Evolutionary conservation across 1,140 invertebrate species (phyloP).

Genomic region (Trypoxylus dichotomus): DNA sequence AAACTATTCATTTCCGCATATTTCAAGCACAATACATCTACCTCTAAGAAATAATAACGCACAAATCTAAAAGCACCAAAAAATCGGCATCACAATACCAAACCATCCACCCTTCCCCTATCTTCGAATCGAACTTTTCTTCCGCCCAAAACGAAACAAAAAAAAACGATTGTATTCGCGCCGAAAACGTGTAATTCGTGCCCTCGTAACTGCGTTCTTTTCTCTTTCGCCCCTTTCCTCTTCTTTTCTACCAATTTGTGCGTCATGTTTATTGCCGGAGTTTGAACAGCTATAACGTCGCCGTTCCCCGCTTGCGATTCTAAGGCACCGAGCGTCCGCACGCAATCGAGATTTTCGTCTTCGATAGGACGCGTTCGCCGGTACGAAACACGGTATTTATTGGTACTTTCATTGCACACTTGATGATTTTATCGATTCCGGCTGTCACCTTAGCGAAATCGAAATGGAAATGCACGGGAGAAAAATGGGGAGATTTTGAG

Average conservation of each 20-base stretch:
- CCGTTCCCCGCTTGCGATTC: neutral
- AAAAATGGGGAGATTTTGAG: neutral
- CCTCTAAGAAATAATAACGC: too few relatives aligned
- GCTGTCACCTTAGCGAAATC: neutral
- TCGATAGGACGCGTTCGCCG: constrained; percentile 1
- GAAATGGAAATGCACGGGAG: neutral
- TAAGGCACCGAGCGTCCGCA: neutral
- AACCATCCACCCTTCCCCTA: too few relatives aligned
- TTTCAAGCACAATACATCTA: too few relatives aligned
- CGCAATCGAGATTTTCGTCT: constrained; percentile 11
- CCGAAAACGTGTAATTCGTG: neutral
- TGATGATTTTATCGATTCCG: constrained; percentile 20
- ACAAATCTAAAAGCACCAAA: too few relatives aligned
- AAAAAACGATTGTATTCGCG: neutral
- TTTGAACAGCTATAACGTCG: neutral
- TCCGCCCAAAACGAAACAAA: too few relatives aligned
- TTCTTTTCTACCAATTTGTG: neutral
- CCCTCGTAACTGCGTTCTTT: neutral
- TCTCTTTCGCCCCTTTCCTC: neutral
- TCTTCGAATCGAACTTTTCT: too few relatives aligned
- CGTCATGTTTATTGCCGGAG: neutral
- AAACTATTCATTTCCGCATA: too few relatives aligned
- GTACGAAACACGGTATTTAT: constrained; percentile 4
- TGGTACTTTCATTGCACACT: constrained; percentile 19
- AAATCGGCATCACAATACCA: too few relatives aligned